A percentile compares a stretch with the other conserved stretches of the same genome.
These are phyloP conservation scores for Andinoacara biseriatus DNA, from an alignment of 2,113 vertebrate species.

Conservation along the genomic window DNA sequence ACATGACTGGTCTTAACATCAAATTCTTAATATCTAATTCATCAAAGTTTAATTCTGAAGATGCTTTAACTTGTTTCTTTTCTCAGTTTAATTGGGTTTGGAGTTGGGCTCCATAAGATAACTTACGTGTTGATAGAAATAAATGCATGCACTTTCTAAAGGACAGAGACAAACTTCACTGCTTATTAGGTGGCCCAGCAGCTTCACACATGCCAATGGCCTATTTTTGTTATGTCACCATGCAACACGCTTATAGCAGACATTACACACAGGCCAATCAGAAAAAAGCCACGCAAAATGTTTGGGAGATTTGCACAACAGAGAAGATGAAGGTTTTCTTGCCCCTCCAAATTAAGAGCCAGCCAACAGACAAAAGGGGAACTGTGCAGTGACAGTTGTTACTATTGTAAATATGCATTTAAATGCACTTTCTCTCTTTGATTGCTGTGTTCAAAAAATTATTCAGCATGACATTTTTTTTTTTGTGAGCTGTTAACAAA, in stretches of 20 bases:
- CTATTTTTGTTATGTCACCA: background rate
- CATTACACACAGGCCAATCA: background rate
- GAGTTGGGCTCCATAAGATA: background rate
- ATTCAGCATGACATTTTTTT: background rate
- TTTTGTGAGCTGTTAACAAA: background rate
- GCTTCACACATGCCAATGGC: background rate
- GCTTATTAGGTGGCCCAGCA: background rate
- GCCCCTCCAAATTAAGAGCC: background rate
- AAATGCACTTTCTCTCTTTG: background rate
- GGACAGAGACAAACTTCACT: background rate
- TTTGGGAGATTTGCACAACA: background rate
- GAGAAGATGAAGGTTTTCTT: background rate
- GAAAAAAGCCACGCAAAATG: background rate
- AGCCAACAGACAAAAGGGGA: background rate
- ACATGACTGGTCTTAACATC: background rate
- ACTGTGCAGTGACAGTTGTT: background rate
- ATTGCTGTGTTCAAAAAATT: background rate
- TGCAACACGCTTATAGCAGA: background rate
- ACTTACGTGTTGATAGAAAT: too few relatives aligned
- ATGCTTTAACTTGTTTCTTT: background rate
- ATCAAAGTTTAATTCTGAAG: conserved; percentile 10
- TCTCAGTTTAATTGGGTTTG: background rate
- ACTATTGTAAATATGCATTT: background rate
- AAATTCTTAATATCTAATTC: too few relatives aligned
- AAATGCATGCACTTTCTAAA: background rate